Base-by-base conservation (phyloP, 2,797 vertebrate genomes). In the Schizopygopsis pylzovi region DNA sequence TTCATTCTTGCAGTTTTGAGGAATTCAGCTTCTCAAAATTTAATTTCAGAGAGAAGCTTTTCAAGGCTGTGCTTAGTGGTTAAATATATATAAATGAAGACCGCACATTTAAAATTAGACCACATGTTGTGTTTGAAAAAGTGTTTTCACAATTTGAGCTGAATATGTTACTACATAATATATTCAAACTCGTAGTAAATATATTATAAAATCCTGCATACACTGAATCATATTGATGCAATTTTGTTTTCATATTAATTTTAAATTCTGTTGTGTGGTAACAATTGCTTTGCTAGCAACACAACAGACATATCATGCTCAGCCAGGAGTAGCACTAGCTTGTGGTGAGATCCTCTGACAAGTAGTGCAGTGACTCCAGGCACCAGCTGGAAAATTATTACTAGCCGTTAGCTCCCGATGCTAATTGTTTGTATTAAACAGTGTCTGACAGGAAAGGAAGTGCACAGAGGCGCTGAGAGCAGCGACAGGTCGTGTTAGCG, bases 401-500 rank as follows among this genome's bases (percentile, higher is more conserved):
- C 83, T 83, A 85, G 79, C 79, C 61, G 73, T 83, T 88, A 87
- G 79, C 75, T 84, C 59, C 56, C 15, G 67, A 83, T 87, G 83
- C 78, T 88, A 87, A 88, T 90, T 88, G 87, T 88, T 91, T 90
- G 88, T 86, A 85, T 89, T 87, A 83, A 89, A 88, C 81, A 88
- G 85, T 54, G 71, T 90, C 82, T 86, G 87, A 89, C 84, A 81
- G 85, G 52, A 83, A 82, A 84, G 82, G 72, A 88, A 82, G 81
- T 86, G 83, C 20, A 52, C 75, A 43, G 73, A 87, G 79, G 65
- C 76, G 82, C 87, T 77, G 70, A 83, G 75, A 89, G 83, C 84
- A 65, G 85, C 59, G 85, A 84, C 85, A 79, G 83, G 79, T 88
- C 78, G 47, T 47, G 72, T 86, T 86, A 89, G 82, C 45, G 15